Conservation (phyloP, 2,113 vertebrate species). For the Burhinus oedicnemus region DNA sequence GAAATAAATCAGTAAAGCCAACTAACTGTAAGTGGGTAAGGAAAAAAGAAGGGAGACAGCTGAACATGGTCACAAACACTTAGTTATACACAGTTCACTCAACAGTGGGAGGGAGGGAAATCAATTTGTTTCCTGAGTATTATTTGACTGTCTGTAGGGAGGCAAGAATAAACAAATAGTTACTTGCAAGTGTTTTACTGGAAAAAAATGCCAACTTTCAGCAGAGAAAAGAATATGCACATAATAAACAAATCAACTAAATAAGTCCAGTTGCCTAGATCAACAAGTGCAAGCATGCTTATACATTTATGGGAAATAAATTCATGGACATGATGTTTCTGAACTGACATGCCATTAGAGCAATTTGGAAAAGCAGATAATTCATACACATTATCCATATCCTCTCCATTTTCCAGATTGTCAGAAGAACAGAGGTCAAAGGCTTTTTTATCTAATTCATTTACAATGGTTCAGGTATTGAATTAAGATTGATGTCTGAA, state of each 20-base stretch:
- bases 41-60: neutral
- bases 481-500: neutral
- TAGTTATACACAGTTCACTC: neutral
- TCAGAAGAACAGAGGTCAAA: neutral
- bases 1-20: neutral
- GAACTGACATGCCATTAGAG: neutral
- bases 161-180: neutral
- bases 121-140: neutral
- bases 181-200: neutral
- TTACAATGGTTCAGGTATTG: neutral
- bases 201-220: neutral
- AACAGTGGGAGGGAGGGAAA: rapidly evolving
- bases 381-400: neutral
- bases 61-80: neutral
- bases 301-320: neutral
- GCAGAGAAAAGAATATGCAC: neutral
- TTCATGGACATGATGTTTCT: neutral
- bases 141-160: neutral
- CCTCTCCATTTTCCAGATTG: neutral
- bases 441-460: neutral
- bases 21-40: neutral
- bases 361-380: neutral
- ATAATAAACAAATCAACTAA: neutral
- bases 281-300: neutral
- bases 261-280: neutral